A percentile compares a stretch with the other conserved stretches of the same genome.
Evolutionary conservation across 1,140 invertebrate genomes (phyloP).

Genomic region (Leucophenga varia): DNA sequence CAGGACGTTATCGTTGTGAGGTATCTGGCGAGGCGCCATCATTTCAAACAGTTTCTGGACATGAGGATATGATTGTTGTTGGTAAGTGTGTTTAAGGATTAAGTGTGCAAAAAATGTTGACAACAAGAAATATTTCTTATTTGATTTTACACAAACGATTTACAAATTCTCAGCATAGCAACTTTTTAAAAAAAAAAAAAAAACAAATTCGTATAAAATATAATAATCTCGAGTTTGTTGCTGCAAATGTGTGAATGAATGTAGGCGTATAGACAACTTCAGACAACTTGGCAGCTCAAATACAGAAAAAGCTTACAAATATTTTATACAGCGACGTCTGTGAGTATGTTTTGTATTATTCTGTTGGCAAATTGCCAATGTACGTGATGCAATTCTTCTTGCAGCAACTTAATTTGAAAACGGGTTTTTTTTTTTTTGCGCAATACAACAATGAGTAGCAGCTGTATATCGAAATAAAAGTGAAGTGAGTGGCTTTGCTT

Average conservation of each 20-base stretch:
- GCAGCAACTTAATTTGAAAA: slow-evolving; percentile 53
- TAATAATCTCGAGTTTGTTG: too few relatives aligned
- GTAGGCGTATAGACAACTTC: too few relatives aligned
- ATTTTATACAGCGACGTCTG: too few relatives aligned
- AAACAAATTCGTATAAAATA: slow-evolving; percentile 7
- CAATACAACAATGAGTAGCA: slow-evolving; percentile 53
- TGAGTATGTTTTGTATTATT: slow-evolving; percentile 41
- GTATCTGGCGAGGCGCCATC: slow-evolving; percentile 76
- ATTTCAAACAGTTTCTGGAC: slow-evolving; percentile 74
- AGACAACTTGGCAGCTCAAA: too few relatives aligned
- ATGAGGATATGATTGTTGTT: slow-evolving; percentile 73
- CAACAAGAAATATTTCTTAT: slow-evolving; percentile 53
- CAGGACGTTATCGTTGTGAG: slow-evolving; percentile 75
- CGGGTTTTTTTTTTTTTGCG: too few relatives aligned
- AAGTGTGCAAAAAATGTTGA: too few relatives aligned
- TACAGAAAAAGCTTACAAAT: too few relatives aligned
- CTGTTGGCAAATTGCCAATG: slow-evolving; percentile 50
- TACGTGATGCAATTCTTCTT: slow-evolving; percentile 48
- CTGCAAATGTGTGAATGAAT: too few relatives aligned
- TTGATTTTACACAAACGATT: slow-evolving; percentile 45
- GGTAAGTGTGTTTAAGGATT: too few relatives aligned
- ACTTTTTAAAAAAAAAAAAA: too few relatives aligned
- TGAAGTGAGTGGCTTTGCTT: too few relatives aligned
- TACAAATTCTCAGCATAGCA: slow-evolving; percentile 37
- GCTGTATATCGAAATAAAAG: too few relatives aligned